These are phyloP conservation scores for Acronicta leporina DNA, from an alignment of 2,888 invertebrate genomes.

Conservation along the genomic window DNA sequence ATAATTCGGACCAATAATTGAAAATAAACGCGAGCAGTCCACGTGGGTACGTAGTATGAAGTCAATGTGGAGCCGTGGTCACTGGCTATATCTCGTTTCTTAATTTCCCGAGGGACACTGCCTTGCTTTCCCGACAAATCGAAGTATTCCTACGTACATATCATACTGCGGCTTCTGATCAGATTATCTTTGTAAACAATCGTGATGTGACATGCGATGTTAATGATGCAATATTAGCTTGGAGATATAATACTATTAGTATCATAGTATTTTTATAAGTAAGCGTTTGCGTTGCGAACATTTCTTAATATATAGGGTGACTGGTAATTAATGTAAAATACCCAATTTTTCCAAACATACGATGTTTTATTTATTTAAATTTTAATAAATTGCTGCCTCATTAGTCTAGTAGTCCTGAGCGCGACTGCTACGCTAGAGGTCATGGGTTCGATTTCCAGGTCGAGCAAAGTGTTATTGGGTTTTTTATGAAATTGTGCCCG, in stretches of 20 bases:
- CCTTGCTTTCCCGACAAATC: conserved; percentile 80
- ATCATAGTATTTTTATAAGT: too few relatives aligned
- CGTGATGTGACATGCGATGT: conserved; percentile 44
- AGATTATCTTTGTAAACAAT: conserved; percentile 76
- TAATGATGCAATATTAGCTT: not conserved
- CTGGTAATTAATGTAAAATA: too few relatives aligned
- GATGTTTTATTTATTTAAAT: too few relatives aligned
- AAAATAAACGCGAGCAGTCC: conserved; percentile 54
- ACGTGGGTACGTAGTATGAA: conserved; percentile 48
- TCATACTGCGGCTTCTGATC: conserved; percentile 69
- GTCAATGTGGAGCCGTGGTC: conserved; percentile 74
- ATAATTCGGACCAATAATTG: conserved; percentile 58
- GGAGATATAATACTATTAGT: not conserved
- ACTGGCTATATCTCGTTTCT: conserved; percentile 76
- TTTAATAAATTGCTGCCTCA: too few relatives aligned
- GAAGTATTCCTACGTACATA: conserved; percentile 77
- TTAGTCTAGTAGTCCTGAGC: too few relatives aligned
- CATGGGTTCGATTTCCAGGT: too few relatives aligned
- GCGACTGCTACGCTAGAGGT: too few relatives aligned
- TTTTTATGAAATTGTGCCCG: too few relatives aligned
- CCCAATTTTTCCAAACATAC: too few relatives aligned
- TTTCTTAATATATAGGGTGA: too few relatives aligned
- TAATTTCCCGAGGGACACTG: conserved; percentile 85
- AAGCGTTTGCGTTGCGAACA: too few relatives aligned
- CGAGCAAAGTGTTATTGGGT: too few relatives aligned